Base-by-base conservation (phyloP, 2,797 vertebrate genomes). In the Lepus townsendii region DNA sequence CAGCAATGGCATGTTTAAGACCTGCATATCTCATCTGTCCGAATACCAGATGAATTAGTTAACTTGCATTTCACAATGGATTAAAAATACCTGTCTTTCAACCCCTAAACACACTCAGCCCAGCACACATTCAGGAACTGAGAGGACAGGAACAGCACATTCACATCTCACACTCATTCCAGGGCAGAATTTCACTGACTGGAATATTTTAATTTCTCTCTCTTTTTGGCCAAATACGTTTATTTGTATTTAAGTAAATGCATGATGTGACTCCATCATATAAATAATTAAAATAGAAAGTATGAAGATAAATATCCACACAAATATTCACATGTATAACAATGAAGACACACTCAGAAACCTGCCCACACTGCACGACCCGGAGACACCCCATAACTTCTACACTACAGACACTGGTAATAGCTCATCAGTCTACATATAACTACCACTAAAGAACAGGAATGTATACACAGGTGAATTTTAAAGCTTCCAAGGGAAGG, bases 401-500 rank as follows among this genome's bases (percentile, higher is more conserved):
- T 78, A 75, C 16, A 77, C 32, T 57, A 12, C 50, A 71, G 63
- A 79, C 88, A 88, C 87, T 60, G 14, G 20, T 54, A 88, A 92
- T 77, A 93, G 75, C 8, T 87, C 79, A 20, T 77, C 62, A 85
- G 24, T 68, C 3, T 83, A 87, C 73, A 89, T 75, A 62, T 12
- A 75, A 66, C 14, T 20, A 22, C 32, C 22, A 83, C 65, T 84
- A 89, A 91, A 65, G 10, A 57, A 85, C 13, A 60, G 7, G 19
- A 85, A 88, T 68, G 8, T 63, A 83, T 83, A 69, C 22, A 90
- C 93, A 94, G 72, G 24, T 78, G 84, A 71, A 78, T 93, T 95
- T 95, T 95, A 95, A 96, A 75, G 35, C 72, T 84, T 95, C 92
- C 2, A 7, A 96, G 95, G 83, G 47, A 96, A 97, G 73, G 75